Conservation (phyloP, 2,888 invertebrate species). For the Ernsta delagoae region DNA sequence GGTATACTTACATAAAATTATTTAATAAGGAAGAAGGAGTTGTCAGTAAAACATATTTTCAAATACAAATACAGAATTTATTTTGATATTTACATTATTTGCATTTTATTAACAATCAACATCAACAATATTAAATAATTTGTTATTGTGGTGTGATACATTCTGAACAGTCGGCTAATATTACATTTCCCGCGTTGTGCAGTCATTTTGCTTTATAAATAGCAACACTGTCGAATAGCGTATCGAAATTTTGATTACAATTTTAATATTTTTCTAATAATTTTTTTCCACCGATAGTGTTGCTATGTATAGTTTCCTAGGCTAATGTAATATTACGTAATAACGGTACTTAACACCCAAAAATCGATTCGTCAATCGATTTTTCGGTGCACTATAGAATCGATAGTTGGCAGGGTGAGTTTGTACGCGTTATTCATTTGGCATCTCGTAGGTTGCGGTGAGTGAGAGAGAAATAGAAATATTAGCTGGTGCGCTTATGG, state of each 20-base stretch:
- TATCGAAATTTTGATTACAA: slow-evolving; percentile 27
- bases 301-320: slow-evolving; percentile 42
- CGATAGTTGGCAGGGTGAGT: slow-evolving; percentile 36
- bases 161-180: slow-evolving; percentile 75
- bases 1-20: not conserved
- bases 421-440: slow-evolving; percentile 31
- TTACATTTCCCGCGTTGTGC: slow-evolving; percentile 62
- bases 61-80: slow-evolving; percentile 90
- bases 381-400: slow-evolving; percentile 43
- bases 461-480: slow-evolving; percentile 31
- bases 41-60: slow-evolving; percentile 51
- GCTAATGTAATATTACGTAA: slow-evolving; percentile 68
- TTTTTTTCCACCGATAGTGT: slow-evolving; percentile 24
- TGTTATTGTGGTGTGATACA: slow-evolving; percentile 82
- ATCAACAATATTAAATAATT: slow-evolving; percentile 90
- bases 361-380: slow-evolving; percentile 44
- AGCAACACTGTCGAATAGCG: slow-evolving; percentile 46
- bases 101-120: slow-evolving; percentile 92
- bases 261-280: no score
- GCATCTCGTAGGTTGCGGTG: slow-evolving; percentile 36
- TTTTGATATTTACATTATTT: slow-evolving; percentile 90
- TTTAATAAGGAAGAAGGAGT: slow-evolving; percentile 1
- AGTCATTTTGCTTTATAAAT: slow-evolving; percentile 44
- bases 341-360: slow-evolving; percentile 45
- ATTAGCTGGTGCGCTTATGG: slow-evolving; percentile 25